Evolutionary conservation across 1,140 invertebrate species (phyloP), one percentile per base, ranked within the genome.

Genomic region (Drosophila baimaii): DNA sequence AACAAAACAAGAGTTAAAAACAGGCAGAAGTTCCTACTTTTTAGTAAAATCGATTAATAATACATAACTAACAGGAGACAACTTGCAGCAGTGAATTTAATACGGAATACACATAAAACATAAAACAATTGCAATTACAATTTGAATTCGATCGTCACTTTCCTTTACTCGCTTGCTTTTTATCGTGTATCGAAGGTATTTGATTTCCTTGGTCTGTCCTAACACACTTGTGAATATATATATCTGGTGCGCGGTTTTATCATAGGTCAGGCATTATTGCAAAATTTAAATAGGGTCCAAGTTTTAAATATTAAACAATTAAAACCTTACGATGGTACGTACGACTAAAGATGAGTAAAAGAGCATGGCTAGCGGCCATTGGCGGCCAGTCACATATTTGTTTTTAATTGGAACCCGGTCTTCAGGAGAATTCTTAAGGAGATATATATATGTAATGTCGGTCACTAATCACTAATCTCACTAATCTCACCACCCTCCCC

Each of bases 221-320:
- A 69, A 46, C 59, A 63, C 56, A 68, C 70, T 66, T 85, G 82
- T 72, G 64, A 71, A 69, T 78, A 54, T 54, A 54, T 54, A 54
- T 54, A 86, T 74, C 77, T 72, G 81, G 71, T 69, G 79, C 79
- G 66, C 79, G 66, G 59, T 68, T 77, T 77, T 77, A 70, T 69
- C 73, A 54, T 77, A 76, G 75, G 70, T 79, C 66, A 73, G 77
- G 71, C 77, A 74, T 80, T 77, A 89, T 81, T 86, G 81, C 77
- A 65, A 90, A 90, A 81, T 90, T 90, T 64, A 90, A 90, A 77
- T 90, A 90, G 85, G 85, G 85, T 85, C 85, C 85, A 90, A 90
- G 85, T 79, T 90, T 89, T 77, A 85, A 89, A 79, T 76, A 81
- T 78, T 83, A 78, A 77, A 83, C 56, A 79, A 83, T 62, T 68